Percentiles rank a stretch among this genome's conserved stretches.
Evolutionary conservation across 1,140 invertebrate genomes (phyloP).

Genomic region (Rhyacophila brunnea): DNA sequence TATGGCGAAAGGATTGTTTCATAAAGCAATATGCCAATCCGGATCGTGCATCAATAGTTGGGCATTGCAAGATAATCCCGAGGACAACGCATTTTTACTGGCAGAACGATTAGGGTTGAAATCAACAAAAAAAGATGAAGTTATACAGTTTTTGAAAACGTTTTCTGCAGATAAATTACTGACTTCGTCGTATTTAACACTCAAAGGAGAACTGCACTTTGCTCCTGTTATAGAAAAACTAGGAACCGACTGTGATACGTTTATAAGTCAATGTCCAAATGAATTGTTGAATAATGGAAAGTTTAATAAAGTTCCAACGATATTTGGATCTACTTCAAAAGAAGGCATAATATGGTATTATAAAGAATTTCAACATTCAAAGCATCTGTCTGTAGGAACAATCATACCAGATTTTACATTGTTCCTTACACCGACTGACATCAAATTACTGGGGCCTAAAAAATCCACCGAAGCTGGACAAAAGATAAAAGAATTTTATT

Average conservation of each 20-base stretch:
- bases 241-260: constrained; percentile 11
- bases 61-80: constrained; percentile 53
- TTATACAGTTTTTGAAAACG: constrained; percentile 37
- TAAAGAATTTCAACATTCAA: background rate
- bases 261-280: constrained; percentile 25
- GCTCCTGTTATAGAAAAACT: constrained; percentile 23
- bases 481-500: constrained; percentile 30
- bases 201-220: constrained; percentile 14
- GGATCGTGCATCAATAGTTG: constrained; percentile 60
- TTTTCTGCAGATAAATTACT: constrained; percentile 32
- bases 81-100: constrained; percentile 53
- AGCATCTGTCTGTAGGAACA: constrained; percentile 1
- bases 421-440: background rate
- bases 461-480: background rate
- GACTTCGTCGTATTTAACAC: constrained; percentile 35
- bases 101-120: constrained; percentile 53
- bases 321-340: constrained; percentile 28
- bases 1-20: constrained; percentile 36
- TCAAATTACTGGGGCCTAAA: background rate
- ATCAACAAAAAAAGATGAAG: constrained; percentile 39
- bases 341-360: constrained; percentile 29
- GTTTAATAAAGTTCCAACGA: constrained; percentile 34
- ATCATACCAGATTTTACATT: constrained; percentile 1
- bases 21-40: constrained; percentile 47
- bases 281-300: constrained; percentile 28